These are phyloP conservation scores for Poeciliopsis gracilis DNA, from an alignment of 2,797 vertebrate genomes.

Conservation along the genomic window DNA sequence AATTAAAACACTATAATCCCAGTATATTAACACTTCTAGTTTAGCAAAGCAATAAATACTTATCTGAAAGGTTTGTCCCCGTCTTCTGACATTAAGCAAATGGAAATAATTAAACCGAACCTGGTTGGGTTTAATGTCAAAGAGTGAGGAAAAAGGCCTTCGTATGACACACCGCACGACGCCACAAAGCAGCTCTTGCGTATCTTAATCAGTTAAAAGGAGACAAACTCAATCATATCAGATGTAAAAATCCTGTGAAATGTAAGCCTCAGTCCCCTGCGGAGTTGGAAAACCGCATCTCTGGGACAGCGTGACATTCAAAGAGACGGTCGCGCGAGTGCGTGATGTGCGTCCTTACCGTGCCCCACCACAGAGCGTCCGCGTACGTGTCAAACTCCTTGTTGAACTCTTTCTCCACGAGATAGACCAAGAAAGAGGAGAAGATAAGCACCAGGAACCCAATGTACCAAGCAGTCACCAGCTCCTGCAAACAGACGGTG, in stretches of 20 bases:
- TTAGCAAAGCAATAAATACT: not conserved
- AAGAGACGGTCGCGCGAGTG: not conserved
- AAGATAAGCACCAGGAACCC: constrained; percentile 99
- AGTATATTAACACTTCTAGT: not conserved
- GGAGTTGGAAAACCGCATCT: not conserved
- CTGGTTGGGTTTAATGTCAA: not conserved
- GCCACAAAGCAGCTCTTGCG: not conserved
- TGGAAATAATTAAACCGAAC: not conserved
- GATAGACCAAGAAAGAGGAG: constrained; percentile 98
- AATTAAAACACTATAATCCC: not conserved
- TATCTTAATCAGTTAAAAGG: not conserved
- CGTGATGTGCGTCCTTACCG: constrained; percentile 83
- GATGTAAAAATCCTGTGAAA: not conserved
- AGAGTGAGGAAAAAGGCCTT: not conserved
- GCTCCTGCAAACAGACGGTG: constrained; percentile 81
- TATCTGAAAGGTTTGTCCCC: not conserved
- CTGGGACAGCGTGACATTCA: not conserved
- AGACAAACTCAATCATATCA: not conserved
- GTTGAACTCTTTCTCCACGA: constrained; percentile 98
- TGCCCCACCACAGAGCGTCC: constrained; percentile 99
- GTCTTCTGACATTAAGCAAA: not conserved
- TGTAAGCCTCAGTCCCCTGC: not conserved
- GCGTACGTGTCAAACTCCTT: constrained; percentile 96
- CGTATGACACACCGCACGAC: not conserved
- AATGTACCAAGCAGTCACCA: constrained; percentile 99